A percentile compares a stretch with the other conserved stretches of the same genome.
Evolutionary conservation across 2,888 invertebrate genomes (phyloP).

Genomic region (Timema cristinae): DNA sequence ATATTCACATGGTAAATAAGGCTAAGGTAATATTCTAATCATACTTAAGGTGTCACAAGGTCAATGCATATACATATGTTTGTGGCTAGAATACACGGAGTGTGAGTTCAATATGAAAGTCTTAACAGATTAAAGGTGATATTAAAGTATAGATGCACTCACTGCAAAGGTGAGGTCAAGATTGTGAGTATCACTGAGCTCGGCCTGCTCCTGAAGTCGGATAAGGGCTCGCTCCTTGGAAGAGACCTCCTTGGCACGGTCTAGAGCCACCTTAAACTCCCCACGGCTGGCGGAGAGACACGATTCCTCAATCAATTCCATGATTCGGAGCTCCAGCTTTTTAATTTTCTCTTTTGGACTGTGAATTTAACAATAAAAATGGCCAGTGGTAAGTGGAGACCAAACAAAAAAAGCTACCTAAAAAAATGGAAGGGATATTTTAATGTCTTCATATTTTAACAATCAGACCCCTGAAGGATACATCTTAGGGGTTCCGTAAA

Average conservation of each 20-base stretch:
- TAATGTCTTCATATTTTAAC: too few relatives aligned
- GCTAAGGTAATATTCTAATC: too few relatives aligned
- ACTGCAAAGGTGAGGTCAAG: slow-evolving; percentile 94
- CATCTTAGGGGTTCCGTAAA: too few relatives aligned
- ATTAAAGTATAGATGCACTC: slow-evolving; percentile 36
- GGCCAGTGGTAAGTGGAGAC: too few relatives aligned
- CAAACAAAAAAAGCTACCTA: too few relatives aligned
- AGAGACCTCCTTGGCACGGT: slow-evolving; percentile 95
- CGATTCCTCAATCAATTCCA: slow-evolving; percentile 86
- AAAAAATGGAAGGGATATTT: too few relatives aligned
- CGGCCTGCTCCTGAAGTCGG: slow-evolving; percentile 86
- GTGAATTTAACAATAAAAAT: neutral
- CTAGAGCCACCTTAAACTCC: slow-evolving; percentile 64
- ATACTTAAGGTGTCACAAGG: too few relatives aligned
- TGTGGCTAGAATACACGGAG: too few relatives aligned
- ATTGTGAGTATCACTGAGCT: slow-evolving; percentile 86
- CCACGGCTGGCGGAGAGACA: slow-evolving; percentile 65
- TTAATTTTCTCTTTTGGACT: slow-evolving; percentile 72
- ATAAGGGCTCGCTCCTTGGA: slow-evolving; percentile 86
- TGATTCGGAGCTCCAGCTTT: slow-evolving; percentile 82
- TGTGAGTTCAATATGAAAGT: too few relatives aligned
- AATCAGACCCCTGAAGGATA: too few relatives aligned
- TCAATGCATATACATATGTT: too few relatives aligned
- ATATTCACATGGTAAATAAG: too few relatives aligned
- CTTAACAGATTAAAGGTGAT: neutral